Evolutionary conservation across 1,140 invertebrate species (phyloP).

Genomic region (Helicoverpa zea): DNA sequence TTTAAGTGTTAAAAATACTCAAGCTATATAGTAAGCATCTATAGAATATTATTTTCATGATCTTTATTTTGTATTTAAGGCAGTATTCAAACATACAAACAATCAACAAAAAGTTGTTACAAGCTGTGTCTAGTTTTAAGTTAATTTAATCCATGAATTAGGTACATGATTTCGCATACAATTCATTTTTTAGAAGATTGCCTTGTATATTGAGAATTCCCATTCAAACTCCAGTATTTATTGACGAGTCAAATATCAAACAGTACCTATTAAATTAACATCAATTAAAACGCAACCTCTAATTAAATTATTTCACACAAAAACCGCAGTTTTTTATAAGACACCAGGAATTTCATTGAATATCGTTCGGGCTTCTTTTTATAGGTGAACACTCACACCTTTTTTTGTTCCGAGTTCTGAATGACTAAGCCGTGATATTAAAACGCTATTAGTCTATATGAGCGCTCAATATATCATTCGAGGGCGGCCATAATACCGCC

Average conservation of each 20-base stretch:
- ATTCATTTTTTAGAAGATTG: no score
- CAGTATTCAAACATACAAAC: no score
- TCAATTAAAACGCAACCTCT: conserved; percentile 39
- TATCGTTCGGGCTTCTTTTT: conserved; percentile 50
- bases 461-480: conserved; percentile 79
- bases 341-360: conserved; percentile 46
- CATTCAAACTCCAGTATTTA: not conserved
- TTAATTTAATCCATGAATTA: not conserved
- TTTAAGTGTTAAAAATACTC: no score
- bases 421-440: conserved; percentile 83
- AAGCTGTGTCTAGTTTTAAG: not conserved
- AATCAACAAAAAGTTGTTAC: no score
- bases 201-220: no score
- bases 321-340: conserved; percentile 27
- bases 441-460: conserved; percentile 84
- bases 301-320: conserved; percentile 45
- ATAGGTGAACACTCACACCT: conserved; percentile 55
- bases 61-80: no score
- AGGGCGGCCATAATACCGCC: conserved; percentile 81
- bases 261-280: not conserved
- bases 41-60: no score
- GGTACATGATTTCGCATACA: not conserved
- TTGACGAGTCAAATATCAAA: not conserved
- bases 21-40: no score
- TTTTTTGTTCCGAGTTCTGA: conserved; percentile 65